Base-by-base conservation (phyloP, 2,888 invertebrate species). In the Hirudinaria manillensis region DNA sequence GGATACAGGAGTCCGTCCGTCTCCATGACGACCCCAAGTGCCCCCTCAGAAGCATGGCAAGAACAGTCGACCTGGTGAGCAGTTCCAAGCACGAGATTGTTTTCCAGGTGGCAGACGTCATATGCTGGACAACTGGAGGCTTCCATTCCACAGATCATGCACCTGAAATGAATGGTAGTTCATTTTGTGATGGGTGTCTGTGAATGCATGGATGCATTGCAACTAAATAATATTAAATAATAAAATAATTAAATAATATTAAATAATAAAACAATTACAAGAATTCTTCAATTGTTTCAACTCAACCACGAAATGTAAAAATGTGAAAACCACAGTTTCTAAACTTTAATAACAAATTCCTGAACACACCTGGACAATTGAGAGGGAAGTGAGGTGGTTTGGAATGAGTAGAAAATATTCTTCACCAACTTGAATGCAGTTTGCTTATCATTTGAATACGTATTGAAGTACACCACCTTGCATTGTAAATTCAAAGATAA, bases 1-100 rank as follows among this genome's bases (percentile, higher is more conserved):
- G 61, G 61, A 61, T 61, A 61, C 29, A 61, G 29, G 29, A 61
- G 61, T 10, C 61, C 61, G n/a, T 29, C 29, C 3, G 61, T 61
- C 10, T 61, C 61, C 61, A 27, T 29, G 24, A 29, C 29, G 10
- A 61, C 61, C 13, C 24, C 61, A 24, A 61, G 13, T 24, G 29
- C 29, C n/a, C 61, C 61, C n/a, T n/a, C 61, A 27, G 24, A 10
- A 10, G 29, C 61, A 61, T 16, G n/a, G 29, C 61, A 61, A 10
- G 24, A 7, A n/a, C 61, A 61, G 29, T 61, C 61, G n/a, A 61
- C 29, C 19, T 61, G 61, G 10, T 61, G 24, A 61, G 24, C 29
- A 29, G 29, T 61, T 29, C 61, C 61, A 29, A 61, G 61, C 29
- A 61, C 7, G 10, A 61, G 61, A 61, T 61, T 61, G 61, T 29